Conservation (phyloP, 2,888 invertebrate species). For the Zygogramma bicolorata region DNA sequence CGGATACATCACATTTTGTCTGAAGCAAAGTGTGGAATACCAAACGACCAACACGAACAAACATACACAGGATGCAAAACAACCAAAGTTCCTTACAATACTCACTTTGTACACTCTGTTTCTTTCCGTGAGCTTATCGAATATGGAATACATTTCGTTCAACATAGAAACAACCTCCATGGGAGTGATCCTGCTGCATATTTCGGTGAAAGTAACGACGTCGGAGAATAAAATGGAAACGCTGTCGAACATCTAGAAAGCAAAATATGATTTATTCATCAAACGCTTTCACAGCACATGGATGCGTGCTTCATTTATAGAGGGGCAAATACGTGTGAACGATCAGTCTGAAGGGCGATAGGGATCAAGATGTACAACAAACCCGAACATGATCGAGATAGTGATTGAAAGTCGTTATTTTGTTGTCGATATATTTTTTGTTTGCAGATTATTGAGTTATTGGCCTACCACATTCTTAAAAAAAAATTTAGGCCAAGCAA, state of each 20-base stretch:
- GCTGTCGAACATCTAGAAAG: slow-evolving; percentile 92
- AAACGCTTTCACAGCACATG: not conserved
- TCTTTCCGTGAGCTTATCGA: slow-evolving; percentile 92
- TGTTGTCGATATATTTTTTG: too few species aligned
- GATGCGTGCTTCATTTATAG: too few species aligned
- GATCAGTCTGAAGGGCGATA: too few species aligned
- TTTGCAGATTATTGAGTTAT: too few species aligned
- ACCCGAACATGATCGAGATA: too few species aligned
- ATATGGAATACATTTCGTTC: slow-evolving; percentile 97
- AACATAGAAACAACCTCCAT: slow-evolving; percentile 99
- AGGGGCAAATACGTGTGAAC: too few species aligned
- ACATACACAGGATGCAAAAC: not conserved
- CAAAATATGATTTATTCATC: slow-evolving; percentile 5
- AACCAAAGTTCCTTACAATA: slow-evolving; percentile 33
- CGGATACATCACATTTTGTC: too few species aligned
- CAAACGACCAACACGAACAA: not conserved
- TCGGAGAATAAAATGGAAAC: slow-evolving; percentile 98
- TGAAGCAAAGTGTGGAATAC: not conserved
- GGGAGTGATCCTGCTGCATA: slow-evolving; percentile 94
- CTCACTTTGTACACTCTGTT: slow-evolving; percentile 95
- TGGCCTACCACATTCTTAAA: too few species aligned
- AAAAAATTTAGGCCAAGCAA: too few species aligned
- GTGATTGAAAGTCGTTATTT: too few species aligned
- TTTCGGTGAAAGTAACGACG: slow-evolving; percentile 97
- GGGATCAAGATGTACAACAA: too few species aligned